Evolutionary conservation across 2,797 vertebrate species (phyloP).

Genomic region (Clarias platycephalus): DNA sequence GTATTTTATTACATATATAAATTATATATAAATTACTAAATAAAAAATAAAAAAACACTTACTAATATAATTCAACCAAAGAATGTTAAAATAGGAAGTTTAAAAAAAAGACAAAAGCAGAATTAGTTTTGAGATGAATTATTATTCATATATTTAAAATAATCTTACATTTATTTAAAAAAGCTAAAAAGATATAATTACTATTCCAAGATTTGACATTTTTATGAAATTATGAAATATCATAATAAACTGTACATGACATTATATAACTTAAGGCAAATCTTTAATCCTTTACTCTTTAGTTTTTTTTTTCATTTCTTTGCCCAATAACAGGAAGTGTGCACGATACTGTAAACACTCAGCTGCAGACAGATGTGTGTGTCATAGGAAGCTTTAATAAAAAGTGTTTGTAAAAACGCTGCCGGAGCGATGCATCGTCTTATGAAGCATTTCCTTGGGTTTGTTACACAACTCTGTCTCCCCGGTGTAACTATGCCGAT

Average conservation of each 20-base stretch:
- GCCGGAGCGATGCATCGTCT: not conserved
- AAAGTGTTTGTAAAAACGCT: slow-evolving; percentile 3
- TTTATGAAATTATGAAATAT: too few relatives aligned
- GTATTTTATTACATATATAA: too few relatives aligned
- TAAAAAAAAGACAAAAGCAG: not conserved
- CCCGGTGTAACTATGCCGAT: slow-evolving; percentile 51
- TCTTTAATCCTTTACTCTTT: not conserved
- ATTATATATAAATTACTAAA: too few relatives aligned
- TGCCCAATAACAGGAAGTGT: slow-evolving; percentile 26
- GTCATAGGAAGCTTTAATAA: slow-evolving; percentile 28
- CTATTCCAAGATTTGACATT: not conserved
- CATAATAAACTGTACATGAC: not conserved
- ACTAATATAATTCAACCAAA: not conserved
- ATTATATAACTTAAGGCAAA: not conserved
- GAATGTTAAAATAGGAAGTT: not conserved
- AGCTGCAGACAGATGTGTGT: slow-evolving; percentile 35
- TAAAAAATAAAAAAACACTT: not conserved
- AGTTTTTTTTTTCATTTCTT: not conserved
- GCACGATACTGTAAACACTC: slow-evolving; percentile 27
- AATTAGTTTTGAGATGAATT: not conserved
- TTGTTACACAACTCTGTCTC: slow-evolving; percentile 24
- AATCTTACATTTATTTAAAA: not conserved
- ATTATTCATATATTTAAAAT: not conserved
- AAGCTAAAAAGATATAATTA: not conserved
- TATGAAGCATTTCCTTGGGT: slow-evolving; percentile 8